Evolutionary conservation across 2,888 invertebrate species (phyloP).

Genomic region (Amphimallon solstitiale): DNA sequence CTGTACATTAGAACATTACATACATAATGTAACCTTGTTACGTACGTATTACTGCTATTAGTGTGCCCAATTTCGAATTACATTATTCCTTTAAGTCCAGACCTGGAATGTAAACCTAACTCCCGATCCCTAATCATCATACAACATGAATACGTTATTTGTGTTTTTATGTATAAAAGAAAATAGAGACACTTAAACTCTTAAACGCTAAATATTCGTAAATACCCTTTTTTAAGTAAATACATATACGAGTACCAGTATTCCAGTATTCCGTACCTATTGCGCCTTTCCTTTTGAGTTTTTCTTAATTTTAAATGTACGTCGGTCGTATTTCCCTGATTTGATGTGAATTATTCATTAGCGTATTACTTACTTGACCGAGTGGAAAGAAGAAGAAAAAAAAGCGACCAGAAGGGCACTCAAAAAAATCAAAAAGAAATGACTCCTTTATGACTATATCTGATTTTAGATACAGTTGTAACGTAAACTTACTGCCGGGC

Average conservation of each 20-base stretch:
- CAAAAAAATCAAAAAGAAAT: conserved; percentile 35
- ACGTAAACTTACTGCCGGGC: conserved; percentile 17
- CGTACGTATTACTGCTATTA: too few relatives aligned
- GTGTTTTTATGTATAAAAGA: too few relatives aligned
- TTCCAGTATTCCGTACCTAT: conserved; percentile 4
- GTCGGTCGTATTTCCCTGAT: conserved; percentile 21
- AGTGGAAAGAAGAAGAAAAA: conserved; percentile 15
- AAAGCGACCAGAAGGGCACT: conserved; percentile 19
- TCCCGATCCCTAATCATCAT: too few relatives aligned
- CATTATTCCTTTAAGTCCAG: too few relatives aligned
- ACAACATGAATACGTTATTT: too few relatives aligned
- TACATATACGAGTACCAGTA: background rate
- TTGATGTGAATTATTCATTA: conserved; percentile 37
- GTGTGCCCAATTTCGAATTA: too few relatives aligned
- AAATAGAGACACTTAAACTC: too few relatives aligned
- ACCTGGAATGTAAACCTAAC: too few relatives aligned
- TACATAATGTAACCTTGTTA: too few relatives aligned
- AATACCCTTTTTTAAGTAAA: background rate
- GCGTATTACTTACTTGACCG: conserved; percentile 6
- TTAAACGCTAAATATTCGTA: too few relatives aligned
- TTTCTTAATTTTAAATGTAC: conserved; percentile 23
- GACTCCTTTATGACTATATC: conserved; percentile 36
- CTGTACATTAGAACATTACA: too few relatives aligned
- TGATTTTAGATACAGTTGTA: conserved; percentile 44
- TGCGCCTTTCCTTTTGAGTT: conserved; percentile 12